Conservation (phyloP, 2,113 vertebrate species). For the Anthoscopus minutus region DNA sequence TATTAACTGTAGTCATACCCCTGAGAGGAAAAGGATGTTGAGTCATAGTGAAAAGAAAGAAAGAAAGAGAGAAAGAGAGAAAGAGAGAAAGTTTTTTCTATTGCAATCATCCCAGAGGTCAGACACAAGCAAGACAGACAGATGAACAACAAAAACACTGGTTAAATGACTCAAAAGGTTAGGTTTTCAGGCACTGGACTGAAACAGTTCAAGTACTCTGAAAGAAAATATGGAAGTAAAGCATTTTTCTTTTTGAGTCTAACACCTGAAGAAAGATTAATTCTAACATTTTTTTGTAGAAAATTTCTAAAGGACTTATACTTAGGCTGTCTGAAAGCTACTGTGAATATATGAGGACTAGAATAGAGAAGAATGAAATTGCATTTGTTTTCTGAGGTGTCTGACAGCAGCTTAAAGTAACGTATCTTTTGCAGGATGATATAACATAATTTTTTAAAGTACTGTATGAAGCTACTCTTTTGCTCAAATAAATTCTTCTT, state of each 20-base stretch:
- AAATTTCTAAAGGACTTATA: not conserved
- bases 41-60: slow-evolving; percentile 44
- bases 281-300: not conserved
- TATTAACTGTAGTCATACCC: slow-evolving; percentile 36
- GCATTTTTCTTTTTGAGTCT: not conserved
- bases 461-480: not conserved
- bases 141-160: slow-evolving; percentile 40
- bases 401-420: not conserved
- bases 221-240: not conserved
- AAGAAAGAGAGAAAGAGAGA: slow-evolving; percentile 36
- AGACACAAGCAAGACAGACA: not conserved
- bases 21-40: slow-evolving; percentile 51
- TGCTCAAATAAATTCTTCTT: not conserved
- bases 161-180: slow-evolving; percentile 32
- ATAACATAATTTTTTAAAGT: not conserved
- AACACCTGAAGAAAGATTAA: not conserved
- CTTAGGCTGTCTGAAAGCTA: not conserved
- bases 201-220: not conserved
- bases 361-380: not conserved
- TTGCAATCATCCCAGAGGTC: slow-evolving; percentile 33
- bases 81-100: slow-evolving; percentile 33
- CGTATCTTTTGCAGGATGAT: not conserved
- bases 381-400: not conserved
- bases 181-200: not conserved
- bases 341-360: not conserved